Base-by-base conservation (phyloP, 2,888 invertebrate species). In the Myathropa florea region DNA sequence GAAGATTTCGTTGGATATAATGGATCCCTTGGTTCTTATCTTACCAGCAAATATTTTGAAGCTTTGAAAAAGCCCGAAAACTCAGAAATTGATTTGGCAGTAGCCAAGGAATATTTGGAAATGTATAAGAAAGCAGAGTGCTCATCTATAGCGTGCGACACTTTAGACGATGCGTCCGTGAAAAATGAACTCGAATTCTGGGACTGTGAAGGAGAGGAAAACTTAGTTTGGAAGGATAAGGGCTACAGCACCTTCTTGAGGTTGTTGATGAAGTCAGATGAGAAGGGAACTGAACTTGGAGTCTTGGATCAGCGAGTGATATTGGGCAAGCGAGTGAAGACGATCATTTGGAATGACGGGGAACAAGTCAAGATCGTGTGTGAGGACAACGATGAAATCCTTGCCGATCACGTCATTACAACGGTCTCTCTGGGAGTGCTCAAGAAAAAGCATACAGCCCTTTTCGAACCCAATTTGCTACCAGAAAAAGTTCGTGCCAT, bases 201-300 rank as follows among this genome's bases (percentile, higher is more conserved):
- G 94, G 93, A 93, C 1, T 96, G 96, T 90, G 95, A 95, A 28
- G 97, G 97, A 3, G 95, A 97, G 90, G 93, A 93, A 55, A 91
- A 95, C 89, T 92, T 96, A 0, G 95, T 96, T 90, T 97, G 97
- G 97, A 96, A 96, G 89, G 94, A 95, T 73, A 94, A 94, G 84
- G 97, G 97, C 1, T 97, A 94, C 90, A 93, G 93, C 88, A 95
- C 94, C 39, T 92, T 97, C 84, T 92, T 97, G 67, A 95, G 96
- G 89, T 91, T 97, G 70, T 93, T 97, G 86, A 93, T 95, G 94
- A 90, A 88, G 28, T 89, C 89, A n/a, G 80, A 87, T 1, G 89
- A 89, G 28, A 68, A 76, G 12, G 89, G 67, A 24, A 88, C 82
- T 0, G 91, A 91, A 12, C 82, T 90, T 12, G 92, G 92, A 0